Base-by-base conservation (phyloP, 1,140 invertebrate species). In the Ladona fulva region DNA sequence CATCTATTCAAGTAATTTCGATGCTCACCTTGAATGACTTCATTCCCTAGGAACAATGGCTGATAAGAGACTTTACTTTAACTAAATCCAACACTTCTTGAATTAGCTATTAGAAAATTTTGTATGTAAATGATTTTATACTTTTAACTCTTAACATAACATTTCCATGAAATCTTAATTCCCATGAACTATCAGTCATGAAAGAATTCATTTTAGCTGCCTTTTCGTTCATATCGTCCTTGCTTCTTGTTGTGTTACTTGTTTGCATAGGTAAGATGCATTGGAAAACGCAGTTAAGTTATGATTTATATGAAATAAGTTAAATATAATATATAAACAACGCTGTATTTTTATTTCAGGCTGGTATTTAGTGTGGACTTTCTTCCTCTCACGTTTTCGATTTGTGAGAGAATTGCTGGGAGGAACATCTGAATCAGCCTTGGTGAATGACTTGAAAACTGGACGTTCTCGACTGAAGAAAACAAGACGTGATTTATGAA, bases 361-460 rank as follows among this genome's bases (percentile, higher is more conserved):
- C 82, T 96, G 95, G 95, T 96, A 92, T 84, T 88, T 95, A 78
- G 93, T 96, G 77, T 97, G 94, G 94, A 95, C 93, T 84, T 90
- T 94, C 74, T 95, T 96, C 84, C 86, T 96, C 42, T 94, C 93
- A 14, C 89, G 92, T 80, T 96, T 97, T 84, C 89, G 91, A 78
- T 93, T 96, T 84, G 92, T 96, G 0, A 88, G 93, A 74, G 94
- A 96, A 84, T 85, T 96, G n/a, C 83, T 95, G 74, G 92, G 92
- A 82, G 91, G 91, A 80, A 90, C 89, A 85, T 88, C 87, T 79
- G 89, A 91, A 82, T 79, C 83, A 80, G 86, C 82, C 74, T 86
- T 83, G 79, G 86, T 85, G 81, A 88, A 83, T 83, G 89, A 87
- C 82, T 82, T 84, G 75, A 87, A 87, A 85, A 89, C 81, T 80